Percentiles rank a stretch among this genome's conserved stretches.
phyloP scores from a whole-genome alignment of 2,113 vertebrate genomes.

The Trichechus manatus region DNA sequence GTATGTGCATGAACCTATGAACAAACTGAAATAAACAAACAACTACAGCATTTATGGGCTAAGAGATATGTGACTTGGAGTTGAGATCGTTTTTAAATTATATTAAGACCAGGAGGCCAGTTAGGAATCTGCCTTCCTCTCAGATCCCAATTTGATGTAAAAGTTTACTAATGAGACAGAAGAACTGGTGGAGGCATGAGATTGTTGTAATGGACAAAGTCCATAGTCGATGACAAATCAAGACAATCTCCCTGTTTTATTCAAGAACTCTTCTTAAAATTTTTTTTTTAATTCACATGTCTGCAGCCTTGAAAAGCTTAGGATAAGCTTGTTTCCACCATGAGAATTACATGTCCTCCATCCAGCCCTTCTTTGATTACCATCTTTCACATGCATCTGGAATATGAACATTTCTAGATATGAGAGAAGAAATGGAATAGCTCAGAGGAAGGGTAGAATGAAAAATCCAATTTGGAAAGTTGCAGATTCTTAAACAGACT shows the following conservation, averaged over 20 bases:
- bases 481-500: not conserved
- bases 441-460: not conserved
- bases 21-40: not conserved
- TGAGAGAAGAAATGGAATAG: not conserved
- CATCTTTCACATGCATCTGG: not conserved
- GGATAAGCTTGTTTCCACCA: not conserved
- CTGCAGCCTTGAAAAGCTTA: slow-evolving; percentile 5
- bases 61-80: not conserved
- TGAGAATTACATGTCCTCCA: not conserved
- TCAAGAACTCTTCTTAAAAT: not conserved
- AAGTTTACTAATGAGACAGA: not conserved
- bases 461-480: not conserved
- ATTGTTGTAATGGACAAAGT: not conserved
- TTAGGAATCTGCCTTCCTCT: not conserved
- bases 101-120: not conserved
- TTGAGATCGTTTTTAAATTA: slow-evolving; percentile 28
- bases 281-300: not conserved
- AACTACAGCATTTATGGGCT: not conserved
- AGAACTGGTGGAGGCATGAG: not conserved
- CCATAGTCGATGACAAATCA: not conserved
- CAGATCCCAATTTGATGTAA: slow-evolving; percentile 38
- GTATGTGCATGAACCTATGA: not conserved
- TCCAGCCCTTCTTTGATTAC: not conserved
- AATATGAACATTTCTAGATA: not conserved
- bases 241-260: not conserved